Evolutionary conservation across 2,113 vertebrate genomes (phyloP), one percentile per base, ranked within the genome.

Genomic region (Tringa solitaria): DNA sequence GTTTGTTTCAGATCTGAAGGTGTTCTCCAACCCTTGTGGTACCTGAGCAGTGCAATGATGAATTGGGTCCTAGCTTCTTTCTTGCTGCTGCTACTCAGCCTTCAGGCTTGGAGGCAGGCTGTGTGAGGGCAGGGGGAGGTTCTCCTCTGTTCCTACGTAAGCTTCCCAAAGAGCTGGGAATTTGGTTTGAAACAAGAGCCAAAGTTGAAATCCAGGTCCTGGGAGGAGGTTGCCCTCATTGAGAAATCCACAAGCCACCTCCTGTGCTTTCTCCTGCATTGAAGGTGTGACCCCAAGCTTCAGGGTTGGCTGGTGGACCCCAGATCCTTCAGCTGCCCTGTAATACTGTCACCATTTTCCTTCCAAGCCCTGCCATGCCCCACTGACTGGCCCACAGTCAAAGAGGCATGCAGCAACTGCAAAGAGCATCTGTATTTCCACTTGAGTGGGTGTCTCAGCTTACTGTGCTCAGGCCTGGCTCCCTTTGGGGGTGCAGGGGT

Each of bases 21-120:
- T 0, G 1, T 57, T 35, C 57, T 84, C 26, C 65, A 59, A 14
- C 30, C 20, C 9, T 23, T 2, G 0, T 27, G 68, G 9, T 27
- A 54, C 53, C 30, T 46, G 69, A 60, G 53, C 33, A 39, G 33
- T 33, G 12, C n/a, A 37, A 67, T 0, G 20, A 19, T 30, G 15
- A 56, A 7, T 19, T 2, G 4, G 14, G 33, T 7, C 23, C 59
- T 45, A 21, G 26, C 30, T 76, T 53, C 21, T 32, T 57, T 22
- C 53, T 24, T 15, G 6, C 53, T 72, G 63, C n/a, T 67, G 32
- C 28, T 51, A 1, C 21, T 63, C 69, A 50, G 50, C 32, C 23
- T n/a, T 48, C 53, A 68, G 33, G 6, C 19, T 21, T 48, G 22
- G 59, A 77, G 30, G 2, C 50, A 74, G 60, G 12, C 48, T 77